Conservation (phyloP, 2,888 invertebrate species). For the Fragum sueziense region DNA sequence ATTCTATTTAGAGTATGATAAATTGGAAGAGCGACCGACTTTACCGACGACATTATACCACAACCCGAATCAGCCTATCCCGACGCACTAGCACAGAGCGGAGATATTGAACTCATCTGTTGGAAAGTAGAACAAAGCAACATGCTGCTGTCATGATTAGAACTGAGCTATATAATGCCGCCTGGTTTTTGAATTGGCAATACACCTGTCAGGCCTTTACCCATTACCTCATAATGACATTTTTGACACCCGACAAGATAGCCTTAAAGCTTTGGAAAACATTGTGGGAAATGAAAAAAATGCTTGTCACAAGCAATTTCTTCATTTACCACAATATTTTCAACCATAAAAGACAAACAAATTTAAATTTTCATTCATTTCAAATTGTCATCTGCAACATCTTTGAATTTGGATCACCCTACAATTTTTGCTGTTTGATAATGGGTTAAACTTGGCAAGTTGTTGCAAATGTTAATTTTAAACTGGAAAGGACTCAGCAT, state of each 20-base stretch:
- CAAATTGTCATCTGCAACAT: too few species aligned
- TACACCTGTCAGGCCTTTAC: neutral
- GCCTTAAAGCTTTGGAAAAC: too few species aligned
- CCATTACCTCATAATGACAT: neutral
- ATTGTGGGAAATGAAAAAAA: neutral
- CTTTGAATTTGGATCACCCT: too few species aligned
- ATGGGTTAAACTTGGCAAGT: neutral
- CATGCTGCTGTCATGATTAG: neutral
- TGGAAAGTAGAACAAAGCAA: neutral
- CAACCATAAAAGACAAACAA: neutral
- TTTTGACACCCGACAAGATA: neutral
- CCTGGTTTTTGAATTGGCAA: neutral
- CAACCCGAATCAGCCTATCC: constrained; percentile 68
- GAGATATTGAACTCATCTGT: constrained; percentile 17
- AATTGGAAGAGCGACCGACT: constrained; percentile 95
- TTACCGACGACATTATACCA: constrained; percentile 74
- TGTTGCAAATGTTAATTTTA: too few species aligned
- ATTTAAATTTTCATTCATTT: too few species aligned
- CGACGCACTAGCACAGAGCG: constrained; percentile 44
- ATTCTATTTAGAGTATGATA: constrained; percentile 99
- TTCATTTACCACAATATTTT: neutral
- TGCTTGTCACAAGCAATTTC: neutral
- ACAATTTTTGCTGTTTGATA: too few species aligned
- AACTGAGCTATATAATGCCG: neutral
- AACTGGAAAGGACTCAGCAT: too few species aligned